A percentile compares a stretch with the other conserved stretches of the same genome.
phyloP scores from a whole-genome alignment of 2,888 invertebrate genomes.

The Tubiluchus corallicola region DNA sequence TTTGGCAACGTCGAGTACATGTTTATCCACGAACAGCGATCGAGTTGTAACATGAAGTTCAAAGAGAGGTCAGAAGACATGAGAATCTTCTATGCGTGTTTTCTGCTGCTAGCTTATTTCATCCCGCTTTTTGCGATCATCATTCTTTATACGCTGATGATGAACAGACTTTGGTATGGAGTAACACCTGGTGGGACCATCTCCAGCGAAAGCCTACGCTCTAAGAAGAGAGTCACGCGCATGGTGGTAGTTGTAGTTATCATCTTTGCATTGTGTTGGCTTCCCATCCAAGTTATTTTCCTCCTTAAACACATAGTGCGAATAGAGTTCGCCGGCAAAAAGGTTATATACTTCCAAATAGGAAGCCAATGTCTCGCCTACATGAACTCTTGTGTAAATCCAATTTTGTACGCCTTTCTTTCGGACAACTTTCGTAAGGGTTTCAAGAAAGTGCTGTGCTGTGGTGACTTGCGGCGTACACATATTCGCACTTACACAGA shows the following conservation, averaged over 20 bases:
- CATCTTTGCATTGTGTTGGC: constrained; percentile 83
- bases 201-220: constrained; percentile 58
- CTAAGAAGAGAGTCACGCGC: constrained; percentile 70
- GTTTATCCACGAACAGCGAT: constrained; percentile 27
- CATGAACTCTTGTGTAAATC: constrained; percentile 85
- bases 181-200: constrained; percentile 43
- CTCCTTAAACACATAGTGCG: constrained; percentile 17
- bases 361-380: constrained; percentile 42
- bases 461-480: constrained; percentile 13
- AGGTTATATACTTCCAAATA: constrained; percentile 34
- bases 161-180: constrained; percentile 65
- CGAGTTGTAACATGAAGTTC: constrained; percentile 19
- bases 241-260: constrained; percentile 79
- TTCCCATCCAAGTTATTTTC: constrained; percentile 60
- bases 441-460: constrained; percentile 38
- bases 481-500: constrained; percentile 12
- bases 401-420: constrained; percentile 77
- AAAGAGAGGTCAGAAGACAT: constrained; percentile 11
- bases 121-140: constrained; percentile 68
- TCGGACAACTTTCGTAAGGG: constrained; percentile 85
- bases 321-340: not conserved
- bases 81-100: constrained; percentile 48
- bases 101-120: constrained; percentile 71
- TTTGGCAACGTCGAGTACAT: constrained; percentile 52
- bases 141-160: constrained; percentile 70